Evolutionary conservation across 2,113 vertebrate species (phyloP).

Genomic region (Morone chrysops): DNA sequence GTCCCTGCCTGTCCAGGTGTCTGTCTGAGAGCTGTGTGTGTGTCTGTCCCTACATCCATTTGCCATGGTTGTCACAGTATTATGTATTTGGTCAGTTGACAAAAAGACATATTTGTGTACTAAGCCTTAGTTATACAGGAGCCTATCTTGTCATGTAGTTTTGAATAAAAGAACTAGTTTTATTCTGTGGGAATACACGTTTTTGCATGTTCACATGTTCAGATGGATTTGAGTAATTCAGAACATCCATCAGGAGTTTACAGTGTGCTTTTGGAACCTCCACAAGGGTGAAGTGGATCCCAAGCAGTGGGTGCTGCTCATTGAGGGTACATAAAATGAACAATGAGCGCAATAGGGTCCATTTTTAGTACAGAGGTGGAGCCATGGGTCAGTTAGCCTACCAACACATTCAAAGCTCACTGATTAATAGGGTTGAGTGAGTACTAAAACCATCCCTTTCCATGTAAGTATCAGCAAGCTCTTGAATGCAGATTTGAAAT

Average conservation of each 20-base stretch:
- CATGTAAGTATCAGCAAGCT: not conserved
- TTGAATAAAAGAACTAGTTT: not conserved
- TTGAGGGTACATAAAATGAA: no score
- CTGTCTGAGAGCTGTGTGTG: constrained; percentile 5
- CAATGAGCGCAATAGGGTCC: no score
- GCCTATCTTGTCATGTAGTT: not conserved
- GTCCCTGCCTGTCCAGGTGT: not conserved
- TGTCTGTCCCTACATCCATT: not conserved
- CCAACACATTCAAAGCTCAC: no score
- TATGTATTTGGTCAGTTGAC: not conserved
- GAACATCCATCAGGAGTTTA: no score
- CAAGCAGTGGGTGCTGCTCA: no score
- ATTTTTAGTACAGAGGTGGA: no score
- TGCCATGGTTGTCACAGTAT: not conserved
- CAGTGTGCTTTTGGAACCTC: no score
- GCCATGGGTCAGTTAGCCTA: no score
- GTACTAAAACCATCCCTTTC: not conserved
- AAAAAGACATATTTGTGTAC: not conserved
- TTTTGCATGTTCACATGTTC: no score
- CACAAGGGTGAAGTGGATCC: no score
- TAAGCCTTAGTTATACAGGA: not conserved
- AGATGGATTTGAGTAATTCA: no score
- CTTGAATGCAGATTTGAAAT: not conserved
- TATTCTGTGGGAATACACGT: not conserved
- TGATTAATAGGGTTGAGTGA: no score